phyloP scores from a whole-genome alignment of 2,888 invertebrate species.

The Sceliomorpha sp. region DNA sequence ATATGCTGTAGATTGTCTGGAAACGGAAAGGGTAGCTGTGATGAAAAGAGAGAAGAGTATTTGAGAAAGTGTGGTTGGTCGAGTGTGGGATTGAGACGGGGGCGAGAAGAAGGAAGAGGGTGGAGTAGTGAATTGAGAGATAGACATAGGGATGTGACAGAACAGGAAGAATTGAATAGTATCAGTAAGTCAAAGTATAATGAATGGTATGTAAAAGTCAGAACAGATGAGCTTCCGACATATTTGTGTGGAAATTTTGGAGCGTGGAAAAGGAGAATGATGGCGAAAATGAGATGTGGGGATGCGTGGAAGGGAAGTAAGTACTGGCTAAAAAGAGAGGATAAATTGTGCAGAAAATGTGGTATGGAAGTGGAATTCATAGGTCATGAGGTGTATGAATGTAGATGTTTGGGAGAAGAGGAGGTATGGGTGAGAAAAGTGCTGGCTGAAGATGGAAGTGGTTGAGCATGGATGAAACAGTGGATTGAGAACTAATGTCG shows the following conservation, averaged over 20 bases:
- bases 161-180: background rate
- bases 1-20: slow-evolving; percentile 10
- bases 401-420: background rate
- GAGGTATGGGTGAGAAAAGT: too few relatives aligned
- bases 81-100: too few relatives aligned
- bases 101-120: background rate
- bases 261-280: background rate
- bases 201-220: too few relatives aligned
- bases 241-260: slow-evolving; percentile 1
- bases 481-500: too few relatives aligned
- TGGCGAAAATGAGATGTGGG: slow-evolving; percentile 7
- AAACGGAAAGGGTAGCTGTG: too few relatives aligned
- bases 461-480: background rate
- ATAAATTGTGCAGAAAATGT: slow-evolving; percentile 7
- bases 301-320: slow-evolving; percentile 6
- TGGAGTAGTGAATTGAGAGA: background rate
- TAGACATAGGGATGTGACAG: background rate
- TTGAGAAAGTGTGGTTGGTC: too few relatives aligned
- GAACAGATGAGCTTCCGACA: background rate
- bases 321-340: background rate
- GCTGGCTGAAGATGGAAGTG: background rate
- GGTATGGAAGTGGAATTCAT: background rate
- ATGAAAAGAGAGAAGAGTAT: too few relatives aligned
- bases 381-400: slow-evolving; percentile 9
- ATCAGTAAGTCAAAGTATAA: background rate